Evolutionary conservation across 1,140 invertebrate species (phyloP), one percentile per base, ranked within the genome.

Genomic region (Callitettix versicolor): DNA sequence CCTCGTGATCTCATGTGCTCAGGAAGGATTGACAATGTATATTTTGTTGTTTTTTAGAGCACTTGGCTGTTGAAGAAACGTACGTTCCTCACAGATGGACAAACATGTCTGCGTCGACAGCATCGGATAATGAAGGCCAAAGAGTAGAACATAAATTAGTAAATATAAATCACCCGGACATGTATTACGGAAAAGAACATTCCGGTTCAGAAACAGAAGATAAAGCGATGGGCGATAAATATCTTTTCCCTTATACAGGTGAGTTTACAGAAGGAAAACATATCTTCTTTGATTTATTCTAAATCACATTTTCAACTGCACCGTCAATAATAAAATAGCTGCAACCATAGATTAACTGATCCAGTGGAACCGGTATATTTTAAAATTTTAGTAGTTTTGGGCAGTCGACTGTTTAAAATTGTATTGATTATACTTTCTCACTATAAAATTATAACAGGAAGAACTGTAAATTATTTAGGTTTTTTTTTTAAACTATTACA

Each of bases 161-260:
- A 38, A 30, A 33, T 33, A 30, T 30, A 30, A 30, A 30, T 30
- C 26, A 30, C 9, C 26, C 26, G 9, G 26, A 30, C 26, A 38
- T 12, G 26, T 34, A 53, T 22, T 34, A 52, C 24, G 30, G 36
- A 14, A 38, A 47, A 44, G 36, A 48, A 33, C 49, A 43, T n/a
- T 58, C 46, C 9, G 56, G 22, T 36, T 41, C 30, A 18, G 36
- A 57, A 43, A 58, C 57, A 26, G 60, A 61, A 38, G 60, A 62
- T 20, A 61, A 61, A 42, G 51, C 51, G 53, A 36, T 67, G 9
- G 61, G 61, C 57, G 73, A 64, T 66, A 73, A 60, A 67, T 74
- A 58, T 60, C 69, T 62, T 57, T 73, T 64, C 67, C 73, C 58
- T 55, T 74, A 61, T 67, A 75, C 63, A 66, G 72, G 60, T 75